Base-by-base conservation (phyloP, 1,140 invertebrate genomes). In the Habropoda laboriosa region DNA sequence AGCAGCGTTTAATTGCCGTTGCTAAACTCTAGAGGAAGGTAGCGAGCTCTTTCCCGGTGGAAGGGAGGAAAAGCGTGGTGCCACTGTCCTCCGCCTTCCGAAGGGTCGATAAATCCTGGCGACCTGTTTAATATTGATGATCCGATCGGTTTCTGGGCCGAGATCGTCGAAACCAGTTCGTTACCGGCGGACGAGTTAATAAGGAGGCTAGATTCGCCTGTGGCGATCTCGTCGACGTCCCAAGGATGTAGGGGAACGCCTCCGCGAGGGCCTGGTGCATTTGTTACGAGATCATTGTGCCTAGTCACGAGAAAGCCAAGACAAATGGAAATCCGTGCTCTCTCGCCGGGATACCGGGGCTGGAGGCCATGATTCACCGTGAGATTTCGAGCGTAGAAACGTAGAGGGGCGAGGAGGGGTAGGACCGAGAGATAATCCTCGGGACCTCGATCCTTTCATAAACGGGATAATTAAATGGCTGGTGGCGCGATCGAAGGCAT, bases 291-390 rank as follows among this genome's bases (percentile, higher is more conserved):
- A 78, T 78, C 75, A 42, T 78, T 71, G 66, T 60, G 67, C 24
- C 55, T 42, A 51, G 75, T 78, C 75, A 78, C 75, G 61, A 35
- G 61, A 57, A 57, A n/a, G 53, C 64, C 55, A 49, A 71, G 75
- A 78, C 55, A 71, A 78, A 71, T 78, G 75, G 75, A 77, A 78
- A 78, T 47, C 35, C 67, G 66, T 60, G 53, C 53, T 57, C 68
- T 57, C 68, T 57, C 24, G 13, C 12, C 24, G 21, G 13, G 38
- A 38, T 27, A 2, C 4, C n/a, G 5, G 1, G 7, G 13, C 10
- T 13, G 2, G 2, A 24, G 40, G 16, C 18, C 16, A 27, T 60
- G 42, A 78, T 71, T 78, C 51, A 60, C 75, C 32, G 32, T 51
- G 32, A 18, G 64, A 78, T 51, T 76, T 76, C 72, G 45, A 53